A percentile compares a stretch with the other conserved stretches of the same genome.
Conservation (phyloP, 2,113 vertebrate species). For the Pachyramphus minor region DNA sequence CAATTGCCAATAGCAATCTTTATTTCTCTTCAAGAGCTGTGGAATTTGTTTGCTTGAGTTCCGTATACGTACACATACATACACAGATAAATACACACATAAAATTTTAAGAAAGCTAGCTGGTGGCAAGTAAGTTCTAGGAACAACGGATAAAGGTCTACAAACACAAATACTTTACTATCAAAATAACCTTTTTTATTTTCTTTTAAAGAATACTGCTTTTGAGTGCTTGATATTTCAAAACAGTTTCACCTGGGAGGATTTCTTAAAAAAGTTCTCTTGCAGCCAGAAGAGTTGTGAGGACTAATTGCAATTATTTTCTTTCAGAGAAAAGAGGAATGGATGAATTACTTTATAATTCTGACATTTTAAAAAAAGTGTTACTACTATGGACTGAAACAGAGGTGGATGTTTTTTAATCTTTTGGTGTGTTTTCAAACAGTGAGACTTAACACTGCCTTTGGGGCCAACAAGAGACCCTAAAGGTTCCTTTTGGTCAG, state of each 20-base stretch:
- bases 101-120: not conserved
- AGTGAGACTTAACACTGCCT: not conserved
- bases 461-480: not conserved
- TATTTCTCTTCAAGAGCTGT: not conserved
- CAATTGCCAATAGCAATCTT: not conserved
- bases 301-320: not conserved
- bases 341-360: not conserved
- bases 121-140: not conserved
- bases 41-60: not conserved
- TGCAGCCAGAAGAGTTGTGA: not conserved
- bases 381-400: not conserved
- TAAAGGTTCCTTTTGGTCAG: not conserved
- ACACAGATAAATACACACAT: rapidly evolving
- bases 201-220: not conserved
- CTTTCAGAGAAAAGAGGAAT: not conserved
- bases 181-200: not conserved
- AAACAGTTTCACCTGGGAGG: not conserved
- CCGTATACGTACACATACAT: rapidly evolving
- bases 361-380: not conserved
- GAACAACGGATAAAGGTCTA: not conserved
- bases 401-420: not conserved
- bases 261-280: not conserved
- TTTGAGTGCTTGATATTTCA: not conserved
- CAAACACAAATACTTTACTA: not conserved
- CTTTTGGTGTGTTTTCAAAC: not conserved